phyloP scores from a whole-genome alignment of 1,140 invertebrate species.

The Pinna nobilis region DNA sequence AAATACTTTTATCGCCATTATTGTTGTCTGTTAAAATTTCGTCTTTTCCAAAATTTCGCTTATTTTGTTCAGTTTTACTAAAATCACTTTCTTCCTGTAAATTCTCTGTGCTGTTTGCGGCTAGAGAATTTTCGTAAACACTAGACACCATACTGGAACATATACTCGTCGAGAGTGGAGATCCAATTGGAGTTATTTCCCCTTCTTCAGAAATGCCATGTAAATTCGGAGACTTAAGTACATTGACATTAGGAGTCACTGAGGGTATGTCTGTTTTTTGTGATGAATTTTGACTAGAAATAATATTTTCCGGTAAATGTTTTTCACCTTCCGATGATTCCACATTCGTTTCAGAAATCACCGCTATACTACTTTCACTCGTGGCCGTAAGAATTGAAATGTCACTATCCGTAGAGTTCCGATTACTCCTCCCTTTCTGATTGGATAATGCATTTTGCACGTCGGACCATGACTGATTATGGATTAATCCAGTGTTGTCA shows the following conservation, averaged over 20 bases:
- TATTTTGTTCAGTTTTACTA: not conserved
- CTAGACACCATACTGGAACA: constrained; percentile 70
- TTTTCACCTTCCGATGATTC: constrained; percentile 21
- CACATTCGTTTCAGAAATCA: constrained; percentile 50
- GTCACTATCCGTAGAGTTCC: constrained; percentile 65
- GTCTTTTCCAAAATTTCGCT: constrained; percentile 3
- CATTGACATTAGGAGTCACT: not conserved
- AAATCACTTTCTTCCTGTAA: not conserved
- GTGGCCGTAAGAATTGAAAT: constrained; percentile 67
- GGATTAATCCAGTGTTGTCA: not conserved
- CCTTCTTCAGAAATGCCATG: constrained; percentile 32
- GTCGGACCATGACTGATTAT: constrained; percentile 40
- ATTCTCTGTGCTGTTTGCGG: constrained; percentile 28
- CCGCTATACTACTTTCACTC: constrained; percentile 60
- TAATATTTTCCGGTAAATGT: not conserved
- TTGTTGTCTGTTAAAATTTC: constrained; percentile 1
- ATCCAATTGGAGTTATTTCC: constrained; percentile 52
- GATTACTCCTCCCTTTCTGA: constrained; percentile 7
- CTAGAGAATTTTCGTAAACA: constrained; percentile 63
- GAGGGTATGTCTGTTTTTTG: constrained; percentile 3
- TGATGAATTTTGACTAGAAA: not conserved
- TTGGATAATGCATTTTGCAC: constrained; percentile 17
- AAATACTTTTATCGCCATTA: not conserved
- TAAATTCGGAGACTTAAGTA: constrained; percentile 1
- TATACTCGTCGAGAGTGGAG: constrained; percentile 62